Evolutionary conservation across 2,113 vertebrate genomes (phyloP), one percentile per base, ranked within the genome.

Genomic region (Promerops cafer): DNA sequence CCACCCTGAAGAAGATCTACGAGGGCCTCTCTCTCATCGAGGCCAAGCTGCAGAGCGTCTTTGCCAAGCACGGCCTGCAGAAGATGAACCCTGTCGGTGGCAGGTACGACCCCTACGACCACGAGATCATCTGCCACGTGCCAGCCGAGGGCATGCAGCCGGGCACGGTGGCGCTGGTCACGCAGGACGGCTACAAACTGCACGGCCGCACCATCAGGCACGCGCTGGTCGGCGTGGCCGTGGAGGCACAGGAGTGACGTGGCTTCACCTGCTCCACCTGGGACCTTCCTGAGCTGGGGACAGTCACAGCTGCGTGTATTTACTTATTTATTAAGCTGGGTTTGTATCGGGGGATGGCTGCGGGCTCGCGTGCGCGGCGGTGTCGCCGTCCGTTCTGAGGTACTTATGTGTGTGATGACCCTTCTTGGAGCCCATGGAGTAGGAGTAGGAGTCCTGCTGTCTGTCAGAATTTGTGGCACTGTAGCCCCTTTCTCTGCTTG

Each of bases 191-290:
- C 69, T 99, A 99, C 90, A 98, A 98, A 84, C 98, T 99, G 35
- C 99, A 99, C 6, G 98, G 98, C 28, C 98, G 98, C 71, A 99
- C 98, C 47, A 98, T 99, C 90, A 97, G 98, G 75, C 98, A 98
- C 22, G 98, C 99, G 1, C 98, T 80, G 5, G 98, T 99, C 6
- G 98, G 98, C 1, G 98, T 99, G 82, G 98, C 99, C 7, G 98
- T 99, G 54, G 98, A 98, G 94, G 97, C 97, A 17, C 98, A 98
- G 45, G 97, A 97, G 75, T 98, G 97, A 96, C 11, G 0, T 69
- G 83, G 31, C 23, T n/a, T 27, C 60, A 8, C 8, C 72, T 53
- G 78, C 26, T 37, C 60, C 78, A 28, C 27, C 59, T 28, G 85
- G 92, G 53, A 93, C 89, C 59, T 56, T 53, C 16, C 65, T 74